Evolutionary conservation across 2,888 invertebrate species (phyloP), one percentile per base, ranked within the genome.

Genomic region (Drosophila flavopinicola): DNA sequence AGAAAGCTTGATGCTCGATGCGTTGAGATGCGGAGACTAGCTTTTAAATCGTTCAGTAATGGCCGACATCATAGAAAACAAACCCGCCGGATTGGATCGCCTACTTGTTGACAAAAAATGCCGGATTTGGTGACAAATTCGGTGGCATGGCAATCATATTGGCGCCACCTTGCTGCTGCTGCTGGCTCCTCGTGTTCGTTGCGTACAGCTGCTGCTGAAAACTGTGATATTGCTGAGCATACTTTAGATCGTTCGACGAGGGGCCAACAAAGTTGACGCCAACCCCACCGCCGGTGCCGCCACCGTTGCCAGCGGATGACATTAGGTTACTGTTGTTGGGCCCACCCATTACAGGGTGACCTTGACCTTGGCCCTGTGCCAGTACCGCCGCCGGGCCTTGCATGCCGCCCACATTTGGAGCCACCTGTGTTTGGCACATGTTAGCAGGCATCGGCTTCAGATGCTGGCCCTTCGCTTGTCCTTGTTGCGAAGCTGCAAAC

Each of bases 121-220:
- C 85, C n/a, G 90, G 88, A 79, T 91, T 91, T 39, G 90, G 87
- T 56, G 90, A 89, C 6, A 85, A 63, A 63, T 88, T 88, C 20
- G 84, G 78, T 3, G 78, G 75, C 75, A 87, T 85, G 10, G 86
- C 72, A 15, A 88, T 70, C 51, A 86, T 80, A 27, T 74, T 79
- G n/a, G 73, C 64, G 7, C 73, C 66, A 1, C 71, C 51, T 49
- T 67, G 69, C 13, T 77, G 82, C n/a, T 65, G 66, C 10, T 76
- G 78, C 48, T 94, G 93, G 89, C 93, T 94, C 75, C 95, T 93
- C 33, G 95, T 95, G 73, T 94, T 94, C 7, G 97, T 98, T 66
- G 98, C 97, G 91, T 98, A 98, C 78, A 98, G 92, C 91, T 97
- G 97, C 91, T 98, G 98, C 90, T 98, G 98, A 93, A 98, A 98